Conservation (phyloP, 2,888 invertebrate genomes). For the Watsonalla cultraria region DNA sequence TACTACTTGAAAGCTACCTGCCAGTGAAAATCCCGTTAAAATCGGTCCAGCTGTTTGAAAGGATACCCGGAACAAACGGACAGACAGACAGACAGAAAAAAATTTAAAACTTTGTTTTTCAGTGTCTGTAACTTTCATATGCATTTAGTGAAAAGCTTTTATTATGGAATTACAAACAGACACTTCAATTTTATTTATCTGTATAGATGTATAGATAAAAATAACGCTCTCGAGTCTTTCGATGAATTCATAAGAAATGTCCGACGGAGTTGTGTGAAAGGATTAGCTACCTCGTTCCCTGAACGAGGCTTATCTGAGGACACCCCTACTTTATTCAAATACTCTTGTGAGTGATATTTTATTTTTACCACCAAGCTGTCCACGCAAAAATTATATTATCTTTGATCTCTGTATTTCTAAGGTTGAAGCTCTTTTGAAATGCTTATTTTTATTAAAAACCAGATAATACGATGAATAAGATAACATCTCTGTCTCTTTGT, state of each 20-base stretch:
- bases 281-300: slow-evolving; percentile 43
- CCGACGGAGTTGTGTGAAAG: slow-evolving; percentile 56
- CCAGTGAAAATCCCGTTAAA: too few relatives aligned
- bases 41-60: too few relatives aligned
- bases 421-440: slow-evolving; percentile 14
- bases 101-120: too few relatives aligned
- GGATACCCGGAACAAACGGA: too few relatives aligned
- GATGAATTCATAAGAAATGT: slow-evolving; percentile 52
- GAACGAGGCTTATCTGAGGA: slow-evolving; percentile 56
- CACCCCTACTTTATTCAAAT: slow-evolving; percentile 59
- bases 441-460: slow-evolving; percentile 21
- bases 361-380: slow-evolving; percentile 49
- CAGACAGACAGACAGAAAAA: too few relatives aligned
- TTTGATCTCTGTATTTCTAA: slow-evolving; percentile 54
- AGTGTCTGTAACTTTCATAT: too few relatives aligned
- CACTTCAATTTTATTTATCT: too few relatives aligned
- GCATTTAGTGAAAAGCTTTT: too few relatives aligned
- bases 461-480: background rate
- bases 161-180: too few relatives aligned
- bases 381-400: slow-evolving; percentile 40
- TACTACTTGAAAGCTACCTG: too few relatives aligned
- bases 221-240: slow-evolving; percentile 18
- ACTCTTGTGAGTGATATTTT: slow-evolving; percentile 72
- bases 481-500: background rate
- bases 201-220: too few relatives aligned